phyloP scores from a whole-genome alignment of 1,140 invertebrate genomes.

The Probaryconus sp. region DNA sequence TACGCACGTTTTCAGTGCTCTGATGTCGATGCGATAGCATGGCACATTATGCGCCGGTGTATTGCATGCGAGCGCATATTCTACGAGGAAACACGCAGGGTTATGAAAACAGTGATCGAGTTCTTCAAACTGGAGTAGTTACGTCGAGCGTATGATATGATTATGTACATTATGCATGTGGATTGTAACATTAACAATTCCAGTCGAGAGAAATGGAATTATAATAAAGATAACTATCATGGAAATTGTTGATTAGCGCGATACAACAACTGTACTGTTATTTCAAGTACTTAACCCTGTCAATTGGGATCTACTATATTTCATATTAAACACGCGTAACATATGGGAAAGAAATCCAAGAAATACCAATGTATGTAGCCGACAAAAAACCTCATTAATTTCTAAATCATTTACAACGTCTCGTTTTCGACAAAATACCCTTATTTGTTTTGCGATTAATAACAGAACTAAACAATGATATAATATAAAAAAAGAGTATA shows the following conservation, averaged over 20 bases:
- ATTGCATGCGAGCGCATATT: constrained; percentile 10
- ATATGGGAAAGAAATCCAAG: too few species aligned
- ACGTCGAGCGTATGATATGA: constrained; percentile 34
- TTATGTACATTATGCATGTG: constrained; percentile 44
- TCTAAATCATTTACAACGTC: too few species aligned
- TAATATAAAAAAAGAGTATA: too few species aligned
- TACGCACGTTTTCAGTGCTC: constrained; percentile 30
- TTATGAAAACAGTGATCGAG: constrained; percentile 28
- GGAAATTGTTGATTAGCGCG: constrained; percentile 20
- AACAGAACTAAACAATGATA: too few species aligned
- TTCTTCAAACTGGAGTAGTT: constrained; percentile 39
- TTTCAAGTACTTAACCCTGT: too few species aligned
- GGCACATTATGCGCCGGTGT: constrained; percentile 25
- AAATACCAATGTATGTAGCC: too few species aligned
- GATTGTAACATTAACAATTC: constrained; percentile 36
- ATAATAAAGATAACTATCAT: constrained; percentile 30
- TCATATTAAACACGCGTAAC: too few species aligned
- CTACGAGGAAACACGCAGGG: constrained; percentile 9
- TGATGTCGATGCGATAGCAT: constrained; percentile 23
- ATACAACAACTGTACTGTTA: too few species aligned
- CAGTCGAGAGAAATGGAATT: constrained; percentile 34
- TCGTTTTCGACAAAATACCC: too few species aligned
- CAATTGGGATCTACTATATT: too few species aligned
- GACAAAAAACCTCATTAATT: too few species aligned
- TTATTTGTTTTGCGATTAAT: too few species aligned